Evolutionary conservation across 2,113 vertebrate genomes (phyloP), one percentile per base, ranked within the genome.

Genomic region (Eonycteris spelaea): DNA sequence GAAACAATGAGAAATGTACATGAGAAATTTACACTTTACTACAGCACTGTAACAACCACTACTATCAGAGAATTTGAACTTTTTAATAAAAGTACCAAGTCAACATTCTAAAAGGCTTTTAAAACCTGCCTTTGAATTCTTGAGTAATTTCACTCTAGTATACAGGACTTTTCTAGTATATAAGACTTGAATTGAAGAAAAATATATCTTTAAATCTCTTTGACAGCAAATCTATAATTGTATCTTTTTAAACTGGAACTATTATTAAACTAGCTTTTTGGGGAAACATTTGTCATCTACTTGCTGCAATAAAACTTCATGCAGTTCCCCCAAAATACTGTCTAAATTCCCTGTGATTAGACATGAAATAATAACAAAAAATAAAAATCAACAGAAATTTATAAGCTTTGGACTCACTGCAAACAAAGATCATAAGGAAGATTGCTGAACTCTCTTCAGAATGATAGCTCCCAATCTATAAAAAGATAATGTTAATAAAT

Each of bases 401-500:
- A 51, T 11, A 92, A 22, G 24, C 28, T 73, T 80, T 73, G 33
- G 48, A 78, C 24, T 70, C n/a, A 15, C 48, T 38, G 61, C 35
- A 48, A 86, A 88, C 21, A 14, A 96, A 94, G 40, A 38, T 61
- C 40, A 7, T 33, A 55, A 19, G 63, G 57, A 84, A 67, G 83
- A 55, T 14, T 65, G 73, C 78, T 83, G 63, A 51, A 1, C 73
- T 82, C 45, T 75, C 51, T 93, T 33, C 45, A 26, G 21, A 61
- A 71, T 33, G 40, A 68, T 28, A 70, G 28, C 35, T 94, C 21
- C 53, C 55, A 33, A 55, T 86, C 73, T 89, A 33, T 30, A 45
- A 55, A 94, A 79, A 90, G 71, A 94, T 6, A 13, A 85, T 33
- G 43, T 35, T 82, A 82, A 82, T 78, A 92, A 96, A 51, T 65